These are phyloP conservation scores for Acanthis flammea DNA, from an alignment of 2,797 vertebrate species.

Conservation along the genomic window DNA sequence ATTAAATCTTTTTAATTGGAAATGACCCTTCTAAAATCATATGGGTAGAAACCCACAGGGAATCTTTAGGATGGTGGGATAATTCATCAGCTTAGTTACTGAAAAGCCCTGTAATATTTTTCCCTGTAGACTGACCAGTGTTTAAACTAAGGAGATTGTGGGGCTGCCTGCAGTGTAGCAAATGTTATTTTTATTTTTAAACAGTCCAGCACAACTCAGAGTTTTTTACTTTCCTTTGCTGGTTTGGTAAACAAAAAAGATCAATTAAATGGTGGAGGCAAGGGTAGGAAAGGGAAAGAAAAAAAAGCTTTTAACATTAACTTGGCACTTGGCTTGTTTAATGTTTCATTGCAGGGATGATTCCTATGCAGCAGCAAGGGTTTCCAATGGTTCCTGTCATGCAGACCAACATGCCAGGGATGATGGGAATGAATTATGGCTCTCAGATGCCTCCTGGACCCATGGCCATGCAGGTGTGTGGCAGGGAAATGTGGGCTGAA, in stretches of 20 bases:
- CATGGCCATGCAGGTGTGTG: constrained; percentile 90
- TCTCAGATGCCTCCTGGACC: constrained; percentile 89
- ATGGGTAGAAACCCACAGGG: background rate
- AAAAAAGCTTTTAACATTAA: background rate
- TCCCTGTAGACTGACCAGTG: background rate
- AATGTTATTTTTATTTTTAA: background rate
- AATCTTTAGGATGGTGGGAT: background rate
- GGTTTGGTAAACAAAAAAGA: background rate
- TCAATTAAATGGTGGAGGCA: background rate
- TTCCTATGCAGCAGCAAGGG: constrained; percentile 91
- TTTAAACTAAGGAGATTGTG: background rate
- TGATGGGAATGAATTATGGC: constrained; percentile 95
- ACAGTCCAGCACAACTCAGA: background rate
- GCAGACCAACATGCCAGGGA: constrained; percentile 93
- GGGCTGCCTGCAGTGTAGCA: background rate
- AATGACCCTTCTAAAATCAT: background rate
- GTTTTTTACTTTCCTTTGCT: background rate
- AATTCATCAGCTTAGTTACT: background rate
- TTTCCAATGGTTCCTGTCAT: constrained; percentile 94
- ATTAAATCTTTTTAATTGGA: constrained; percentile 35
- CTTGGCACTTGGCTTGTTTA: background rate
- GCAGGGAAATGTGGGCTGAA: background rate
- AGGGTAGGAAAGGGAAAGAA: fast-evolving
- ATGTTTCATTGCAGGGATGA: constrained; percentile 81
- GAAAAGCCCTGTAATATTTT: background rate